phyloP scores from a whole-genome alignment of 2,797 vertebrate species.

The Clarias laeviceps region DNA sequence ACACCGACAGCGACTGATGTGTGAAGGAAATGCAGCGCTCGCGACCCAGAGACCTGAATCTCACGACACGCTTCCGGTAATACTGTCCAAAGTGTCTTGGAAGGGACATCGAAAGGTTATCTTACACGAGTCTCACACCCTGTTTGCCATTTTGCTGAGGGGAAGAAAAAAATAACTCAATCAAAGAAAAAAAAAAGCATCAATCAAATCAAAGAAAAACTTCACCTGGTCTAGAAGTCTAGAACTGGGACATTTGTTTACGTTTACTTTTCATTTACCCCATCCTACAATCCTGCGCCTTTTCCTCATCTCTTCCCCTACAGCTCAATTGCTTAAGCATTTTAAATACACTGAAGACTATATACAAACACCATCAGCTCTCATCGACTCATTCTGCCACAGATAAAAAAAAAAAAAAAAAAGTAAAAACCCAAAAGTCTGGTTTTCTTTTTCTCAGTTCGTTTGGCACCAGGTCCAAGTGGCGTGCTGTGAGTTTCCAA shows the following conservation, averaged over 20 bases:
- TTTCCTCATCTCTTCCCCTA: background rate
- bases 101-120: slow-evolving; percentile 38
- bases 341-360: slow-evolving; percentile 77
- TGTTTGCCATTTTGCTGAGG: slow-evolving; percentile 64
- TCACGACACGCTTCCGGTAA: slow-evolving; percentile 19
- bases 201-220: slow-evolving; percentile 11
- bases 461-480: slow-evolving; percentile 29
- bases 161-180: slow-evolving; percentile 43
- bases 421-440: background rate
- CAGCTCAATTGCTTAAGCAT: slow-evolving; percentile 57
- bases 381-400: slow-evolving; percentile 36
- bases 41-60: slow-evolving; percentile 13
- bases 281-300: background rate
- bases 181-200: slow-evolving; percentile 42
- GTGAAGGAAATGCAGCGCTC: background rate
- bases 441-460: slow-evolving; percentile 1
- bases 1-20: background rate
- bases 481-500: slow-evolving; percentile 24
- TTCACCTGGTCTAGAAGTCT: background rate
- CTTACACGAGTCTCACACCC: slow-evolving; percentile 64
- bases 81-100: slow-evolving; percentile 30
- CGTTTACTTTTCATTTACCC: slow-evolving; percentile 20
- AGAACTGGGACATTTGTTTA: slow-evolving; percentile 14
- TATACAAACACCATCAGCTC: slow-evolving; percentile 70
- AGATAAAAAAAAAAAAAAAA: slow-evolving; percentile 13